Percentiles rank a stretch among this genome's conserved stretches.
phyloP scores from a whole-genome alignment of 2,888 invertebrate genomes.

The Timema podura region DNA sequence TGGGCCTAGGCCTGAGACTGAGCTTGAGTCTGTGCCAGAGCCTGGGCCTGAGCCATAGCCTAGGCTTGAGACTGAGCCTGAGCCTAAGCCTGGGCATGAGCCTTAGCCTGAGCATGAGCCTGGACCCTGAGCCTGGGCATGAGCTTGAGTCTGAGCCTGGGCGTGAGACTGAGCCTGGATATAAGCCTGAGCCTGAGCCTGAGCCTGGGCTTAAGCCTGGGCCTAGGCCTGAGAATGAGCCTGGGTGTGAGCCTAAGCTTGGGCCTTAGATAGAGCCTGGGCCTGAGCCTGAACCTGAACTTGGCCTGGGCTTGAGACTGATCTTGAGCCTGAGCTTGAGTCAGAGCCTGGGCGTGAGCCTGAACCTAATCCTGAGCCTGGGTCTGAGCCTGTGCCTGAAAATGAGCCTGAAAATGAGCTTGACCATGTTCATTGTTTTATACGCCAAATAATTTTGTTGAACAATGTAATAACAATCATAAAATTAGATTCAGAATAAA shows the following conservation, averaged over 20 bases:
- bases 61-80: background rate
- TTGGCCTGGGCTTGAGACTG: background rate
- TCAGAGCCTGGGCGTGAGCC: background rate
- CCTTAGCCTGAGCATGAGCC: background rate
- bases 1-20: background rate
- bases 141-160: background rate
- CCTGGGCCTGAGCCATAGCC: background rate
- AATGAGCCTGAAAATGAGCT: background rate
- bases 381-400: constrained; percentile 5
- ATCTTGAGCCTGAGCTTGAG: constrained; percentile 2
- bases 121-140: background rate
- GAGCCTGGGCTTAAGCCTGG: background rate
- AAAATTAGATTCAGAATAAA: too few species aligned
- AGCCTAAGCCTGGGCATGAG: constrained; percentile 4
- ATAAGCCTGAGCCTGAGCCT: background rate
- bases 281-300: background rate
- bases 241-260: background rate
- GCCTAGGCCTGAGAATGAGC: background rate
- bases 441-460: too few species aligned
- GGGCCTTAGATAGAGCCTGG: background rate
- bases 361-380: background rate
- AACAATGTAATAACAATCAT: too few species aligned
- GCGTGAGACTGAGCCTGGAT: background rate
- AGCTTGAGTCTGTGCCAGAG: background rate
- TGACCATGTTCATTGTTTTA: too few species aligned